A percentile compares a stretch with the other conserved stretches of the same genome.
Evolutionary conservation across 2,888 invertebrate species (phyloP).

Genomic region (Platypus cylindrus): DNA sequence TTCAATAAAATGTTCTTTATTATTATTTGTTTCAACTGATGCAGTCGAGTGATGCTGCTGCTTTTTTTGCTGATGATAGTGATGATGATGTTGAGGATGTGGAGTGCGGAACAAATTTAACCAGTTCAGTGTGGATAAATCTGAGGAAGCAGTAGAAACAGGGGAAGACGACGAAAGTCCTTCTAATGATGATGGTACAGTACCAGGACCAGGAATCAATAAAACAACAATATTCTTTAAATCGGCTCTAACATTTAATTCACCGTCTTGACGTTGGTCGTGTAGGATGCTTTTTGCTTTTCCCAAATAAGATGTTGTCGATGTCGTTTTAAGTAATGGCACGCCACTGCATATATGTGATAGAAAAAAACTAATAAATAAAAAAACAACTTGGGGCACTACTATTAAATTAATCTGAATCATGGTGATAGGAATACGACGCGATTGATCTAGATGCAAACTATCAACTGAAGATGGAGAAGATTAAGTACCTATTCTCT

Average conservation of each 20-base stretch:
- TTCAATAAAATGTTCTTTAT: conserved; percentile 55
- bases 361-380: too few relatives aligned
- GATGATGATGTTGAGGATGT: conserved; percentile 2
- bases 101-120: background rate
- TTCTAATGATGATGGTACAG: conserved; percentile 10
- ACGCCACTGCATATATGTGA: too few relatives aligned
- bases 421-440: too few relatives aligned
- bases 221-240: conserved; percentile 62
- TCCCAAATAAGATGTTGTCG: background rate
- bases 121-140: background rate
- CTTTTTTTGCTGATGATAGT: conserved; percentile 6
- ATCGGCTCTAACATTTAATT: conserved; percentile 53
- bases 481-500: too few relatives aligned
- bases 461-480: too few relatives aligned
- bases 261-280: conserved; percentile 67
- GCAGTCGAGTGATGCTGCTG: conserved; percentile 6
- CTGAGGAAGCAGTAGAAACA: conserved; percentile 5
- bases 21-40: conserved; percentile 30
- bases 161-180: too few relatives aligned
- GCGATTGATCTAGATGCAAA: too few relatives aligned
- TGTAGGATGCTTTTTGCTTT: conserved; percentile 28
- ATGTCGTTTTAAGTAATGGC: background rate
- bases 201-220: conserved; percentile 29
- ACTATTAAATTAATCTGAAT: too few relatives aligned
- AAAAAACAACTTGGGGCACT: too few relatives aligned